Evolutionary conservation across 2,797 vertebrate species (phyloP).

Genomic region (Brachyrhaphis roseni): DNA sequence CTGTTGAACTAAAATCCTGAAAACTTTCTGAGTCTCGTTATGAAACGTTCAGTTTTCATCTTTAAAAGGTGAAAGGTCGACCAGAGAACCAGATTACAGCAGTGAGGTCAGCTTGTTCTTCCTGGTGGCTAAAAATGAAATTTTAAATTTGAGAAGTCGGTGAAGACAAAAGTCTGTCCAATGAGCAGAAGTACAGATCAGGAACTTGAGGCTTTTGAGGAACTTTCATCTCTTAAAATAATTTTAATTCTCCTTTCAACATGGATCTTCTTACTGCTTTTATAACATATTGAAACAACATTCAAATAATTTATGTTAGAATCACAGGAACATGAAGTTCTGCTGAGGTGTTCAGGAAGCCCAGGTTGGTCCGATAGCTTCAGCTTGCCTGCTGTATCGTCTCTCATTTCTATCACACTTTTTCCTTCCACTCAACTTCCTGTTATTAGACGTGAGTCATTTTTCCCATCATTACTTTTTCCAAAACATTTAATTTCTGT

Average conservation of each 20-base stretch:
- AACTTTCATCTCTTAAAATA: neutral
- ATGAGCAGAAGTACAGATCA: conserved; percentile 20
- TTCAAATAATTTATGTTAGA: neutral
- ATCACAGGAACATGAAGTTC: neutral
- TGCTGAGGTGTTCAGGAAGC: neutral
- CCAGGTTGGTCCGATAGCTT: neutral
- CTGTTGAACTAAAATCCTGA: neutral
- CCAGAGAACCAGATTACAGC: neutral
- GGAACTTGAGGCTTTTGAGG: neutral
- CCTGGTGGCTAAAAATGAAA: neutral
- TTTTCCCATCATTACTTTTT: neutral
- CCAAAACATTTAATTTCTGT: neutral
- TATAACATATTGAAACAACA: neutral
- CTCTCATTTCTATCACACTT: neutral
- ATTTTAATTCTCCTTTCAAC: neutral
- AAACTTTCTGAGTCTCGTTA: neutral
- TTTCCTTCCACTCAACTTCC: neutral
- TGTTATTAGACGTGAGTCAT: neutral
- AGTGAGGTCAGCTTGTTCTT: neutral
- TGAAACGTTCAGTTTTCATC: neutral
- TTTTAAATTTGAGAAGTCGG: conserved; percentile 14
- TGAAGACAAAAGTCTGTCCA: neutral
- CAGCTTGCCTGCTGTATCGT: neutral
- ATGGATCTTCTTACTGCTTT: neutral
- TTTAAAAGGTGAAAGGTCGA: neutral